These are phyloP conservation scores for Ips typographus DNA, from an alignment of 1,140 invertebrate species.

Conservation along the genomic window DNA sequence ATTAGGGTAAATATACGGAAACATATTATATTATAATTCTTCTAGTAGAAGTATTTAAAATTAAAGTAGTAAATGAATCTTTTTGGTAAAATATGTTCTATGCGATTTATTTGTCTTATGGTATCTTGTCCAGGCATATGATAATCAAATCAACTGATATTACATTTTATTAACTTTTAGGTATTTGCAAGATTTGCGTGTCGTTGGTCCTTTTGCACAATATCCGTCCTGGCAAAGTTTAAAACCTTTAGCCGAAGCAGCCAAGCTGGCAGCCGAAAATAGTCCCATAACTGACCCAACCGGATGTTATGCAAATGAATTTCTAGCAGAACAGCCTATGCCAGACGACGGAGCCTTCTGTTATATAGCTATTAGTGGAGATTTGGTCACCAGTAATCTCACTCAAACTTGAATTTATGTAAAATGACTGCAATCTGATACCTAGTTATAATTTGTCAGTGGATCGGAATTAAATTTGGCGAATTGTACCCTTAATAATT, in stretches of 20 bases:
- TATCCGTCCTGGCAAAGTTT: conserved; percentile 50
- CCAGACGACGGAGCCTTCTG: conserved; percentile 56
- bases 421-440: not conserved
- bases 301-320: conserved; percentile 51
- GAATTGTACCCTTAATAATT: no score
- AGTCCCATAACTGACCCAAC: conserved; percentile 53
- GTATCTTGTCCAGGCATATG: no score
- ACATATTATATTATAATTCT: no score
- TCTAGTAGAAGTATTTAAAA: not conserved
- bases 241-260: conserved; percentile 49
- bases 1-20: conserved; percentile 44
- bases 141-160: no score
- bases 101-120: not conserved
- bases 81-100: not conserved
- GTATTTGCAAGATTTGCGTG: conserved; percentile 45
- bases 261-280: conserved; percentile 47
- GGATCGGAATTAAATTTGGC: conserved; percentile 3
- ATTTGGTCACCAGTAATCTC: conserved; percentile 43
- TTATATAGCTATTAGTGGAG: conserved; percentile 56
- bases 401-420: conserved; percentile 21
- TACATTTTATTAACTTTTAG: conserved; percentile 27
- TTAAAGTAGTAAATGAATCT: not conserved
- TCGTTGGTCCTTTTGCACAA: conserved; percentile 53
- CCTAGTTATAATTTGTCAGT: not conserved
- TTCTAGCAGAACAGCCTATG: conserved; percentile 51